Conservation (phyloP, 2,888 invertebrate genomes). For the Odontocolon sp. region DNA sequence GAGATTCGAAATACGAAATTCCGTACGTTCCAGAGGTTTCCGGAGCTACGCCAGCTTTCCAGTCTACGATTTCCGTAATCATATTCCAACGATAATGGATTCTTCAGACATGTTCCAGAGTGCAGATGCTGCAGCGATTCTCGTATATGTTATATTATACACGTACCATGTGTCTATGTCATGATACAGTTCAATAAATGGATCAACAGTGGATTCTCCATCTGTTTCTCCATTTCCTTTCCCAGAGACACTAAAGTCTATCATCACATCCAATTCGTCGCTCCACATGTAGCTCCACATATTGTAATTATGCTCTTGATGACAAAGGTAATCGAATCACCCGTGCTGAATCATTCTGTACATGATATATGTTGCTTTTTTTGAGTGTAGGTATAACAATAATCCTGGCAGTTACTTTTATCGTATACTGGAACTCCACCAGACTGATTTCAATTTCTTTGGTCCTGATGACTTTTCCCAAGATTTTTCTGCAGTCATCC, state of each 20-base stretch:
- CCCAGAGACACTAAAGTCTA: constrained; percentile 1
- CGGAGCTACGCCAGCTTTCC: background rate
- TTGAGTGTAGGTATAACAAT: too few species aligned
- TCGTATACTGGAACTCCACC: too few species aligned
- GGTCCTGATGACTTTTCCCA: too few species aligned
- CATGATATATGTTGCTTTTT: background rate
- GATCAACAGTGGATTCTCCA: background rate
- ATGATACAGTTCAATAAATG: constrained; percentile 12
- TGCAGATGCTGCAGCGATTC: background rate
- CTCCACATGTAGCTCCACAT: background rate
- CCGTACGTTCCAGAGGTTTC: background rate
- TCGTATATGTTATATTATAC: background rate
- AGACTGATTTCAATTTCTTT: too few species aligned
- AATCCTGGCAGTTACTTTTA: too few species aligned
- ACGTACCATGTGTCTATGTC: background rate
- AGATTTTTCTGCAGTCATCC: background rate
- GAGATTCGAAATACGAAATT: background rate
- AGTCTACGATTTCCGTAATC: background rate
- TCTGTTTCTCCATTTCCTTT: background rate
- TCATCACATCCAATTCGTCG: constrained; percentile 16
- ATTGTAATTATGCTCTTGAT: constrained; percentile 34
- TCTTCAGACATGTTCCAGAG: constrained; percentile 1
- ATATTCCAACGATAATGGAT: constrained; percentile 1
- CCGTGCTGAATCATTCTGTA: constrained; percentile 1
- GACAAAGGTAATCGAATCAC: constrained; percentile 36